Conservation (phyloP, 1,140 invertebrate species). For the Pseudobourletiella spinata region DNA sequence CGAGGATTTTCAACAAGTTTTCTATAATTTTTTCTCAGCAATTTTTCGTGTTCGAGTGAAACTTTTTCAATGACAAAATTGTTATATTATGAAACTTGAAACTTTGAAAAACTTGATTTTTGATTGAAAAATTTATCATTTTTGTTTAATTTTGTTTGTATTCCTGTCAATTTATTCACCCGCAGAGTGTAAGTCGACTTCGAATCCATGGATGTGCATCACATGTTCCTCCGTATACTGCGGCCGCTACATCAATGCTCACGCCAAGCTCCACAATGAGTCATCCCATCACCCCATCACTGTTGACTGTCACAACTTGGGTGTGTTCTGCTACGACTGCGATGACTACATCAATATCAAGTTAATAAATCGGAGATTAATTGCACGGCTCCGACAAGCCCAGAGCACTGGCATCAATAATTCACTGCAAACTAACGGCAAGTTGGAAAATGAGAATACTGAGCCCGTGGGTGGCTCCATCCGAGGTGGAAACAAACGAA, state of each 20-base stretch:
- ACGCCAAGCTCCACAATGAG: slow-evolving; percentile 64
- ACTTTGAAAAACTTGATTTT: not conserved
- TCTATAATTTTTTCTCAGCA: not conserved
- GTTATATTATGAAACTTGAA: not conserved
- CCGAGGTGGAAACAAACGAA: slow-evolving; percentile 1
- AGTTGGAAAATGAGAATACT: slow-evolving; percentile 3
- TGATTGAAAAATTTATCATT: not conserved
- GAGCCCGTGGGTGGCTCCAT: not conserved
- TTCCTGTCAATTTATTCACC: no score
- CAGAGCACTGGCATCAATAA: not conserved
- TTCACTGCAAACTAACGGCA: not conserved
- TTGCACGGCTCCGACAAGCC: not conserved
- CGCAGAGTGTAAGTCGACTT: slow-evolving; percentile 58
- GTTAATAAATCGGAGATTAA: not conserved
- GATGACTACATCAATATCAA: slow-evolving; percentile 17
- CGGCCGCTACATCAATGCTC: slow-evolving; percentile 66
- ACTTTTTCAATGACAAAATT: no score
- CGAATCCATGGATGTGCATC: slow-evolving; percentile 67
- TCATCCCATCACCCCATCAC: slow-evolving; percentile 35
- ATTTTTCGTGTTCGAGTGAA: no score
- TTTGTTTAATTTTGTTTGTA: slow-evolving; percentile 19
- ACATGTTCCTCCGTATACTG: slow-evolving; percentile 63
- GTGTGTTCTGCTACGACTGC: slow-evolving; percentile 60
- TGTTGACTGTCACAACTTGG: slow-evolving; percentile 58
- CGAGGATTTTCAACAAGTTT: not conserved